These are phyloP conservation scores for Lasius platythorax DNA, from an alignment of 2,888 invertebrate genomes.

Conservation along the genomic window DNA sequence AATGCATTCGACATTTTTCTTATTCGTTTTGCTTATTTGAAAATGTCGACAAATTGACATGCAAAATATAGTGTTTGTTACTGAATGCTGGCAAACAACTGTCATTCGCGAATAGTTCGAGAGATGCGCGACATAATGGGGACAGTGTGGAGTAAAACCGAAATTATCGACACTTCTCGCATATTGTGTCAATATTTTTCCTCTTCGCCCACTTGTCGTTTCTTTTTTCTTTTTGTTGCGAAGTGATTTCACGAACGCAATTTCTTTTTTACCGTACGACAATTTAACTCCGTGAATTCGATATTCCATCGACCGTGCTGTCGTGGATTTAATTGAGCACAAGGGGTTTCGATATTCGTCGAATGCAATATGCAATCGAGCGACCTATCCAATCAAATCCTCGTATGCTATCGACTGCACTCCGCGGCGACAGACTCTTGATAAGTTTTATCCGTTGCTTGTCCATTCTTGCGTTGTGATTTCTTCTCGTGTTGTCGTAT, in stretches of 20 bases:
- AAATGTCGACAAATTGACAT: background rate
- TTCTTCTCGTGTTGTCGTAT: conserved; percentile 14
- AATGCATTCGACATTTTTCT: background rate
- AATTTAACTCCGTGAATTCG: conserved; percentile 64
- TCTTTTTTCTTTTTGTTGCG: conserved; percentile 40
- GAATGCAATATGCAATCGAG: conserved; percentile 71
- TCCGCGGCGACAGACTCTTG: conserved; percentile 63
- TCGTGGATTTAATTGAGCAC: conserved; percentile 73
- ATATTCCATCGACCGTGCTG: conserved; percentile 61
- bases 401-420: conserved; percentile 63
- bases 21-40: background rate
- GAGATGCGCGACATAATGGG: conserved; percentile 32
- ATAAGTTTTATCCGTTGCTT: conserved; percentile 70
- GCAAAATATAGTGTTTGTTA: conserved; percentile 16
- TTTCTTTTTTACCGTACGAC: conserved; percentile 31
- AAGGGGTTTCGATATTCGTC: conserved; percentile 71
- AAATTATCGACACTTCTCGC: conserved; percentile 42
- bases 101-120: conserved; percentile 23
- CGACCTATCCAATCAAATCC: conserved; percentile 71
- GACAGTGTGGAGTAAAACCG: background rate
- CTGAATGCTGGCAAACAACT: conserved; percentile 29
- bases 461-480: conserved; percentile 28
- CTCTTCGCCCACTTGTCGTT: background rate
- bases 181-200: conserved; percentile 43
- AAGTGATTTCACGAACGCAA: conserved; percentile 44